phyloP scores from a whole-genome alignment of 1,140 invertebrate species.

The Drosophila rhopaloa region DNA sequence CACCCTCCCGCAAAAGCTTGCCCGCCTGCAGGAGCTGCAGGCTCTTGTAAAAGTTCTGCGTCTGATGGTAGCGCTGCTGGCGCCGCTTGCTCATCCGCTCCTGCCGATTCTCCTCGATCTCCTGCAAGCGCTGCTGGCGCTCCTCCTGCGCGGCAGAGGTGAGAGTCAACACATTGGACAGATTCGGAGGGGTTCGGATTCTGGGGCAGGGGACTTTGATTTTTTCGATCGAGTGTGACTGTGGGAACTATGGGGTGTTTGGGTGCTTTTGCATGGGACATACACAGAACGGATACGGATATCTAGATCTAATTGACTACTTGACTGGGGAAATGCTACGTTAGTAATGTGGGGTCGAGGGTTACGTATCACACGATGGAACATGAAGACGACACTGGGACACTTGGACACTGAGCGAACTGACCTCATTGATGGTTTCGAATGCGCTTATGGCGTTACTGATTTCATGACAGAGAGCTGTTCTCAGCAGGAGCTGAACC shows the following conservation, averaged over 20 bases:
- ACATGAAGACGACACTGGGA: conserved; percentile 22
- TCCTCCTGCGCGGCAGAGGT: conserved; percentile 86
- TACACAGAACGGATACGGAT: conserved; percentile 42
- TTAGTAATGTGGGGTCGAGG: conserved; percentile 26
- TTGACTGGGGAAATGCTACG: conserved; percentile 31
- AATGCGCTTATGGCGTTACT: conserved; percentile 78
- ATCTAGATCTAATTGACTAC: conserved; percentile 36
- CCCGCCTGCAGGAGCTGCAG: conserved; percentile 91
- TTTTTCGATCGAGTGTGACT: conserved; percentile 14
- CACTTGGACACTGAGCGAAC: conserved; percentile 66
- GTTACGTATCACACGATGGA: conserved; percentile 26
- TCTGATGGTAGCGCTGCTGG: conserved; percentile 89
- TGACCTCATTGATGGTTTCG: conserved; percentile 77
- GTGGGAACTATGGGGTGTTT: conserved; percentile 6
- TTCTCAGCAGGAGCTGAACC: conserved; percentile 81
- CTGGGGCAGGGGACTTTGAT: background rate
- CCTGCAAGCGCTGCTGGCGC: conserved; percentile 88
- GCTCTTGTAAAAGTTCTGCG: conserved; percentile 91
- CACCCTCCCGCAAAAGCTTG: conserved; percentile 84
- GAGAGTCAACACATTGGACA: conserved; percentile 46
- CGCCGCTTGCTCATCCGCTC: conserved; percentile 88
- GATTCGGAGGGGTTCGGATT: conserved; percentile 12
- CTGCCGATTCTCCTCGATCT: conserved; percentile 88
- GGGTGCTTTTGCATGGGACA: conserved; percentile 24
- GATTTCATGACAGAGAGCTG: conserved; percentile 80